Evolutionary conservation across 1,140 invertebrate species (phyloP), one percentile per base, ranked within the genome.

Genomic region (Bombyx mandarina): DNA sequence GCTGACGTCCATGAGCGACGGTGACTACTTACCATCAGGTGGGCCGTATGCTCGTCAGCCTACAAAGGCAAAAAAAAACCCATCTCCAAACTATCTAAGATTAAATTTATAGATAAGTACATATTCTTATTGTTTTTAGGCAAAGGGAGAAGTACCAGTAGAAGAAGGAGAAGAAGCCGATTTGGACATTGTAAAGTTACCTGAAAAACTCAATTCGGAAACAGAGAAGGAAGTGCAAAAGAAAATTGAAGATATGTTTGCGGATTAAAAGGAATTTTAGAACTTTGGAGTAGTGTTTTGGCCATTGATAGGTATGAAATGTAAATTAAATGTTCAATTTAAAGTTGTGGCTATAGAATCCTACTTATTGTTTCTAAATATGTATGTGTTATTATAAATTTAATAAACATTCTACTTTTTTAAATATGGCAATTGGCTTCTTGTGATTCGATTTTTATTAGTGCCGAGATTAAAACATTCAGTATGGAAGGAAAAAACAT

Each of bases 211-310:
- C 9, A 85, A 86, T 44, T 83, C 81, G 0, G 83, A 86, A 54
- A 77, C 79, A 5, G 83, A 86, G 53, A 86, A 86, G 50, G 79
- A 86, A 70, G 83, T 86, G 43, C 83, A 86, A 52, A 86, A 84
- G 72, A 84, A 84, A 57, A 86, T 86, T 47, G 83, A 86, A 71
- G 83, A 86, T 45, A 86, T 86, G 83, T 86, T 86, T 74, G 83
- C 81, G 51, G 83, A 86, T 72, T 86, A 79, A 71, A 22, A 22
- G 10, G 10, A 42, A 43, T 52, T 42, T 52, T 22, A n/a, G 10
- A 18, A 12, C 2, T n/a, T n/a, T 49, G 6, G 7, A 3, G 7
- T 35, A 47, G 4, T 47, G 45, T 47, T 4, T 47, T 47, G 45
- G 12, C 45, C 5, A 47, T 9, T 47, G 9, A 47, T 47, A 47